A percentile compares a stretch with the other conserved stretches of the same genome.
These are phyloP conservation scores for Spea hammondii DNA, from an alignment of 2,797 vertebrate genomes.

Conservation along the genomic window DNA sequence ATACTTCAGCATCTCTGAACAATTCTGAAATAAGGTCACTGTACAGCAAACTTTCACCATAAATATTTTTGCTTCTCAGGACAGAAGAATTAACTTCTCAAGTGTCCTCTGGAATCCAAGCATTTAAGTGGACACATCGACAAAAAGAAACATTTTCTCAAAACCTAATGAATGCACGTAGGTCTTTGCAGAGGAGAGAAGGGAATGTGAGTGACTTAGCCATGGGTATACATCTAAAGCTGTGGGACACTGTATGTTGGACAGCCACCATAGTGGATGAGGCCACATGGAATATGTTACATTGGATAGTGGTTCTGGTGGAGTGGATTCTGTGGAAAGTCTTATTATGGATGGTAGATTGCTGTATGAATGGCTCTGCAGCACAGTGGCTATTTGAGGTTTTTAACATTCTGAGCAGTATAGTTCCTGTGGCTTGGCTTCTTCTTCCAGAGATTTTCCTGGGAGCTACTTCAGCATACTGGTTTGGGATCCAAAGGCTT, in stretches of 20 bases:
- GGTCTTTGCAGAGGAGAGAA: neutral
- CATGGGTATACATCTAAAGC: neutral
- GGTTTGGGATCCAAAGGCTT: constrained; percentile 5
- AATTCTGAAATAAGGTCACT: constrained; percentile 9
- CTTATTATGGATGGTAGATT: neutral
- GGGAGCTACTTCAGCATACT: constrained; percentile 4
- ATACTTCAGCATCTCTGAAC: neutral
- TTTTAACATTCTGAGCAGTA: neutral
- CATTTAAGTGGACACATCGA: neutral
- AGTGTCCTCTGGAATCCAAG: neutral
- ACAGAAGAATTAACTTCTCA: neutral
- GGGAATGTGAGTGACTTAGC: neutral
- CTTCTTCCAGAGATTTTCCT: constrained; percentile 39
- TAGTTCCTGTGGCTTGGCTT: constrained; percentile 23
- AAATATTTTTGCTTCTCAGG: neutral
- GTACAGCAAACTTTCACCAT: neutral
- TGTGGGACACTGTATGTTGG: constrained; percentile 19
- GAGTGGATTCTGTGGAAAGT: constrained; percentile 22
- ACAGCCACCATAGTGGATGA: constrained; percentile 20
- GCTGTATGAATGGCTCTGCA: constrained; percentile 18
- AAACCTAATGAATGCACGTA: neutral
- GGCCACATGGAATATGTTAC: constrained; percentile 10
- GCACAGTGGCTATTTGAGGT: neutral
- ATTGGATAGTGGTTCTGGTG: neutral
- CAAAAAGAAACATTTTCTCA: neutral